These are phyloP conservation scores for Tenebrio molitor DNA, from an alignment of 1,140 invertebrate species.

Conservation along the genomic window DNA sequence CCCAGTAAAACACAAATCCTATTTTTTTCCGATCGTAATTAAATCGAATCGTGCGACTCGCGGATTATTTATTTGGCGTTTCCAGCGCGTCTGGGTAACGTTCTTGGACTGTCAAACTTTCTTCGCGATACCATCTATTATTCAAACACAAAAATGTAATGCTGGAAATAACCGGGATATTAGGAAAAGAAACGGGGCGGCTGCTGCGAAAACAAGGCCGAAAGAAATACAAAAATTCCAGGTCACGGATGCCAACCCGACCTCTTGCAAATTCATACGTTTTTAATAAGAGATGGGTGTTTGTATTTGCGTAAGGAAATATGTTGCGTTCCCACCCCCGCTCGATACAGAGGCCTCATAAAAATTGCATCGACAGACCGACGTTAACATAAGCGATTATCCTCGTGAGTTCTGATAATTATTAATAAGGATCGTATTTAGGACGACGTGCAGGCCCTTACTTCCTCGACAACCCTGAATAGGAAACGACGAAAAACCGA, in stretches of 20 bases:
- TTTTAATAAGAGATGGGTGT: neutral
- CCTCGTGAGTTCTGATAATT: neutral
- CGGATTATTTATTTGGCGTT: no score
- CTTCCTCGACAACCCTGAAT: neutral
- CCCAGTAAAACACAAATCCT: no score
- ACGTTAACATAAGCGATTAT: neutral
- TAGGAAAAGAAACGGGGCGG: neutral
- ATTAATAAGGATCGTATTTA: neutral
- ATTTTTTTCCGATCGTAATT: neutral
- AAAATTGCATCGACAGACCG: neutral
- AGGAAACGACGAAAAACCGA: neutral
- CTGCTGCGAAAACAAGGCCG: no score
- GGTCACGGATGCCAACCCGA: neutral
- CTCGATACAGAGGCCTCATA: neutral
- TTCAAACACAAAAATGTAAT: neutral
- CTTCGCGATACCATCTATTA: neutral
- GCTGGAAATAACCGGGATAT: neutral
- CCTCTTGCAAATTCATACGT: neutral
- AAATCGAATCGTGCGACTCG: no score
- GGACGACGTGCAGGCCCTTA: neutral
- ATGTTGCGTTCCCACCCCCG: neutral
- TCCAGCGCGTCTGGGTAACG: no score
- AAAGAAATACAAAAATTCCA: slow-evolving; percentile 3
- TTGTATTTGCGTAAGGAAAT: neutral
- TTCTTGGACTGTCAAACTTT: neutral